Conservation (phyloP, 2,797 vertebrate genomes). For the Chloroceryle amazona region DNA sequence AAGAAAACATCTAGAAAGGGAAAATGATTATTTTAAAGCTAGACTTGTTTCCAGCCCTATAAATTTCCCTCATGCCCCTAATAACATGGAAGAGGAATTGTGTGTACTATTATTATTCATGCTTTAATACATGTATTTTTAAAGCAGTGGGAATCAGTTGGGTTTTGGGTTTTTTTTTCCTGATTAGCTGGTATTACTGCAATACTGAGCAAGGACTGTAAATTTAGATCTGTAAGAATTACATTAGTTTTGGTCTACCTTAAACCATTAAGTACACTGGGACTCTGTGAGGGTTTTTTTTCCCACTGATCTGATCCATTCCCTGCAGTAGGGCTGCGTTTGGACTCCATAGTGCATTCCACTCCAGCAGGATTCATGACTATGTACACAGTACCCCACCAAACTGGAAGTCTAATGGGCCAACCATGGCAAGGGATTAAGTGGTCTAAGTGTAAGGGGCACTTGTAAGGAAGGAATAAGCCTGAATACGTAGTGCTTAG, state of each 20-base stretch:
- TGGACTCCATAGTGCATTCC: background rate
- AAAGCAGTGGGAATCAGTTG: background rate
- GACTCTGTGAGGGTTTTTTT: background rate
- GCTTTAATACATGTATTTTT: background rate
- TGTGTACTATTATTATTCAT: background rate
- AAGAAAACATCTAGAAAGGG: background rate
- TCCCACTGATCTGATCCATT: background rate
- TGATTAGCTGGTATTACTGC: background rate
- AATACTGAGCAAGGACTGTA: background rate
- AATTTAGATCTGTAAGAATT: background rate
- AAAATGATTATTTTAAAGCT: background rate
- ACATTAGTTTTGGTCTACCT: background rate
- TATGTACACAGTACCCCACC: background rate
- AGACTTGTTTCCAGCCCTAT: background rate
- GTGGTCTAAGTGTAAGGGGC: background rate
- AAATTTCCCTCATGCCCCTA: background rate
- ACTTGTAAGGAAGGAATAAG: background rate
- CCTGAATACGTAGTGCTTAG: background rate
- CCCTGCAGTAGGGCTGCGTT: background rate
- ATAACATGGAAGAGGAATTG: background rate
- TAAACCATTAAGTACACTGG: background rate
- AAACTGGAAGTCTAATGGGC: background rate
- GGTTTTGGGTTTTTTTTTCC: too few relatives aligned
- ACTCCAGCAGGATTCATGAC: background rate
- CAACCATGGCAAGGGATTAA: background rate